Evolutionary conservation across 2,888 invertebrate species (phyloP), one percentile per base, ranked within the genome.

Genomic region (Unio delphinus): DNA sequence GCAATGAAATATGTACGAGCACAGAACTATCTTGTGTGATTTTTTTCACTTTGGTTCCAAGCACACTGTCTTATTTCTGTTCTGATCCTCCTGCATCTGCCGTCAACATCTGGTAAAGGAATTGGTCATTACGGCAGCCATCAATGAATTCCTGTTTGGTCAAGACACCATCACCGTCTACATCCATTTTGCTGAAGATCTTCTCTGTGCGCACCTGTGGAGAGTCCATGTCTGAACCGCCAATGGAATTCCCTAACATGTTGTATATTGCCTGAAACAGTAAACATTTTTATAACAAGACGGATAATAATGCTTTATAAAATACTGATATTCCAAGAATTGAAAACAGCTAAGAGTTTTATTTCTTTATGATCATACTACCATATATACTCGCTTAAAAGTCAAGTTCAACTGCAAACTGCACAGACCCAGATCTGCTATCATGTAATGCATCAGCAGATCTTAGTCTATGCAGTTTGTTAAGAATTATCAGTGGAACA

Each of bases 141-240:
- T 98, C 97, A 77, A 98, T 94, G 91, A 98, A 98, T 92, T 99
- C 99, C 81, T 98, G 97, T 91, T 98, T 96, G 80, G 97, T 97
- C 89, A 98, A 93, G 91, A 98, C 97, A 74, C 98, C 98, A 91
- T 99, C 99, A 92, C 97, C 96, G 93, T 99, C 99, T 90, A 97
- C 96, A 91, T 99, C 99, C 99, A 99, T 99, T 92, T 98, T 98
- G 74, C 97, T 97, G 91, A 99, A 99, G 87, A 99, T 99, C 91
- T 98, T 98, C 92, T 97, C 97, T 83, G 99, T 99, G 82, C 99
- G 93, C 89, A 98, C 98, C 90, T 98, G 97, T 54, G 99, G 98
- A 61, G 86, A 80, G 67, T 87, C 83, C 61, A 85, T 78, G 67
- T 87, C 83, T 65, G 83, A 80, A 18, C 80, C 83, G 61, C 81